Evolutionary conservation across 2,797 vertebrate species (phyloP), one percentile per base, ranked within the genome.

Genomic region (Aythya fuligula): DNA sequence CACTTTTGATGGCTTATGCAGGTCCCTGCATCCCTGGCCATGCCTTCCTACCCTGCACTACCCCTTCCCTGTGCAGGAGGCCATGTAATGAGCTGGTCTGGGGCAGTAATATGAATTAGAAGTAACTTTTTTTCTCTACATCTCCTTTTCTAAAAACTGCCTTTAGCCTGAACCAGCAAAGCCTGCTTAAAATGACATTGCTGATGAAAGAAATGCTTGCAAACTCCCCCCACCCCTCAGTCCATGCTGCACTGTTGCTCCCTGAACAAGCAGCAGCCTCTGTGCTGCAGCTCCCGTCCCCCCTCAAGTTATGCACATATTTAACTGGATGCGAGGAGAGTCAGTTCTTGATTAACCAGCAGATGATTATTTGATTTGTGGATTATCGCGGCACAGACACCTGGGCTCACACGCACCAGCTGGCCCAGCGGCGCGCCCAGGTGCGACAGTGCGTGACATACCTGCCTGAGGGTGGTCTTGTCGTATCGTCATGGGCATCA

Each of bases 171-270:
- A 13, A 28, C 6, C 36, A 39, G 36, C 36, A 62, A 62, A 18
- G 7, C 11, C 38, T 39, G 60, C 60, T 62, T 39, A 28, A 62
- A 62, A 28, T 18, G 25, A 28, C 60, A 62, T 62, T 39, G 27
- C 14, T 2, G 25, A 17, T 18, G 20, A 39, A 39, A 62, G 27
- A 53, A 53, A 53, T 53, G 1, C 56, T 25, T 39, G 53, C 27
- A 18, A 17, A 80, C 28, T 13, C 2, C 13, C 43, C 45, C 32
- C 13, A 9, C 2, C 32, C 49, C 51, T 38, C 25, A 36, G 61
- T 11, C 57, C 6, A 7, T 1, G 13, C 2, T 1, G 19, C 39
- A 0, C 32, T 27, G n/a, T 45, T 12, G 30, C 9, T 30, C 65
- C 76, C 75, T 9, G 2, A 28, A 25, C 14, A 3, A 43, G 15